Evolutionary conservation across 2,113 vertebrate species (phyloP).

Genomic region (Hemibates koningsi): DNA sequence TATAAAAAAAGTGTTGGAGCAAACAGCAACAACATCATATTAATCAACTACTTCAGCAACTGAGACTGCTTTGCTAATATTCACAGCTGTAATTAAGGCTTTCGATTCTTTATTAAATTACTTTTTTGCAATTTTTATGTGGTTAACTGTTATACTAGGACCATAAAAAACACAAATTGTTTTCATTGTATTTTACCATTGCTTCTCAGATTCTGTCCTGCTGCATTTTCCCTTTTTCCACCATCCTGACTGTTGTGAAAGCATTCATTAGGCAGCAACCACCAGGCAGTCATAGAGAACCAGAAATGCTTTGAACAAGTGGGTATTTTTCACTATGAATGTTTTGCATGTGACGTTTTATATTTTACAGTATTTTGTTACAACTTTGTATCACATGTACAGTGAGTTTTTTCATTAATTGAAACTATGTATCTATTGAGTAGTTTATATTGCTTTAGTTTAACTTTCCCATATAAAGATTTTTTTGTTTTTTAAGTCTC

Average conservation of each 20-base stretch:
- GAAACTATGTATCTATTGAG: not conserved
- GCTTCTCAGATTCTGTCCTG: not conserved
- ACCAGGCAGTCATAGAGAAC: not conserved
- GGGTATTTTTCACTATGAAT: not conserved
- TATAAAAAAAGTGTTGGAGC: not conserved
- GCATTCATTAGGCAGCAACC: not conserved
- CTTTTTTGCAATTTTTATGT: not conserved
- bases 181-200: not conserved
- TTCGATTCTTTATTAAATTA: not conserved
- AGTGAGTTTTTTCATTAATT: not conserved
- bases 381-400: not conserved
- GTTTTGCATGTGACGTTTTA: not conserved
- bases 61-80: not conserved
- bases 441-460: not conserved
- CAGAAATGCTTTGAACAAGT: not conserved
- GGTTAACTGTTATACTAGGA: not conserved
- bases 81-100: not conserved
- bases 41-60: not conserved
- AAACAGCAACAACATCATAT: not conserved
- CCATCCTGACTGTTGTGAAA: not conserved
- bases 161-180: not conserved
- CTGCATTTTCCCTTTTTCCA: not conserved
- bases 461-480: not conserved
- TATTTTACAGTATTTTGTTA: not conserved
- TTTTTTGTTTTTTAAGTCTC: not conserved